Percentiles rank a stretch among this genome's conserved stretches.
These are phyloP conservation scores for Pogonocichla stellata DNA, from an alignment of 2,113 vertebrate species.

Conservation along the genomic window DNA sequence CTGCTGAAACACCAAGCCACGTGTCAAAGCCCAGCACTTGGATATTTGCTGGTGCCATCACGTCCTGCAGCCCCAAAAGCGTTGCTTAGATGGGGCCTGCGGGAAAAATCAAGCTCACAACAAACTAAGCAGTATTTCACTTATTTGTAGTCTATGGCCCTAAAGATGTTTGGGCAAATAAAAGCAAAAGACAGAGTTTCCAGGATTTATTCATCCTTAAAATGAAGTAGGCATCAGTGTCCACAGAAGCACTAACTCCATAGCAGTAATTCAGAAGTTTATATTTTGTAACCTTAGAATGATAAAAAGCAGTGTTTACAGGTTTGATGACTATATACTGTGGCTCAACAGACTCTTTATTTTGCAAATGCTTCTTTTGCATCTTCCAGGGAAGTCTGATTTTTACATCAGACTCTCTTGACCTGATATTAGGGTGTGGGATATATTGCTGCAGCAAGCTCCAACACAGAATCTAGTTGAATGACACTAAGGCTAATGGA, in stretches of 20 bases:
- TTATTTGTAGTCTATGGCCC: background rate
- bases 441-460: background rate
- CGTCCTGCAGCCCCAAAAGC: background rate
- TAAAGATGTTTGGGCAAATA: background rate
- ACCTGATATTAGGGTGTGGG: background rate
- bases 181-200: constrained; percentile 49
- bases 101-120: background rate
- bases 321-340: background rate
- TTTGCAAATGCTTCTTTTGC: background rate
- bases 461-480: background rate
- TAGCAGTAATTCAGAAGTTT: constrained; percentile 66
- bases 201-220: constrained; percentile 67
- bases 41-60: background rate
- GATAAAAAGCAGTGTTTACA: background rate
- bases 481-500: background rate
- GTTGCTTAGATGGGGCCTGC: fast-evolving
- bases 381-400: background rate
- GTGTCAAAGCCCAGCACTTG: background rate
- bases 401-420: background rate
- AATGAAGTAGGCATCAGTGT: constrained; percentile 60
- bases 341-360: background rate
- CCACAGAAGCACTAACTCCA: constrained; percentile 62
- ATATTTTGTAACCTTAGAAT: constrained; percentile 61
- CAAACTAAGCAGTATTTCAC: background rate
- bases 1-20: background rate